phyloP scores from a whole-genome alignment of 2,888 invertebrate genomes.

The Habrosyne pyritoides region DNA sequence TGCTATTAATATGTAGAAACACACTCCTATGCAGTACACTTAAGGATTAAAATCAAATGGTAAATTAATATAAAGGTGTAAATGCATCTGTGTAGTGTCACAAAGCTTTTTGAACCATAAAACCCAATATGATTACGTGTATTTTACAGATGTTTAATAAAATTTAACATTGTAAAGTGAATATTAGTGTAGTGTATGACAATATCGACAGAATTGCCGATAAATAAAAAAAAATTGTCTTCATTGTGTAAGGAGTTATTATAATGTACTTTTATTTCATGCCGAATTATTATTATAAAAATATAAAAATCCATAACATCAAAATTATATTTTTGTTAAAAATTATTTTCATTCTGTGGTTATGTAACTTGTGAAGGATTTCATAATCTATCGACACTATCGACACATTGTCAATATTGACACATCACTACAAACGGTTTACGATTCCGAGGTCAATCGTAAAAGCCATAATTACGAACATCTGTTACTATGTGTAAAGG shows the following conservation, averaged over 20 bases:
- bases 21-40: background rate
- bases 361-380: background rate
- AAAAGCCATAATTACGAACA: slow-evolving; percentile 27
- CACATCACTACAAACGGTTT: slow-evolving; percentile 22
- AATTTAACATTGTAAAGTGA: slow-evolving; percentile 38
- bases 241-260: too few species aligned
- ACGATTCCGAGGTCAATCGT: slow-evolving; percentile 29
- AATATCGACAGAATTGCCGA: background rate
- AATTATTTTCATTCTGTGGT: background rate
- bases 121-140: slow-evolving; percentile 40
- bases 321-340: background rate
- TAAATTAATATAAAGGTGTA: background rate
- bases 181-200: background rate
- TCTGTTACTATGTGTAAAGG: slow-evolving; percentile 32
- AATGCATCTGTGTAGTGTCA: slow-evolving; percentile 16
- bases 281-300: too few species aligned
- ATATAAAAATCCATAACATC: background rate
- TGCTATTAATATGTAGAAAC: background rate
- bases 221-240: too few species aligned
- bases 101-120: slow-evolving; percentile 39
- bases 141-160: slow-evolving; percentile 51
- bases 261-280: too few species aligned
- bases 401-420: slow-evolving; percentile 15
- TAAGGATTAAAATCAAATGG: background rate
- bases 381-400: background rate